Evolutionary conservation across 2,888 invertebrate genomes (phyloP).

Genomic region (Harpalus rubripes): DNA sequence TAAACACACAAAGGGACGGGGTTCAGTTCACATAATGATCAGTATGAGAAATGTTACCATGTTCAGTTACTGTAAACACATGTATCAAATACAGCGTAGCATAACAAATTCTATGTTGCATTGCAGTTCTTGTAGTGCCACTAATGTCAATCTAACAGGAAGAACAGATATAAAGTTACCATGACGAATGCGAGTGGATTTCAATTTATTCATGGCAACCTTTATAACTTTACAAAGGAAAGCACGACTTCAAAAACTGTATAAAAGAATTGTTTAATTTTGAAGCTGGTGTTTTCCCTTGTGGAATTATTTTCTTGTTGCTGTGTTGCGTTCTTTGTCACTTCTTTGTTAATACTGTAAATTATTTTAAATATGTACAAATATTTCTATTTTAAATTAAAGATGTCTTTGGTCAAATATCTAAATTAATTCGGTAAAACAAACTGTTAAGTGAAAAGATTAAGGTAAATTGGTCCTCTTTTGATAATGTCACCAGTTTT

Average conservation of each 20-base stretch:
- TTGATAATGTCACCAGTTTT: conserved; percentile 62
- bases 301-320: neutral
- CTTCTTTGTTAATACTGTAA: conserved; percentile 45
- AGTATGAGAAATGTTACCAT: conserved; percentile 31
- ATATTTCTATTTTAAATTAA: conserved; percentile 26
- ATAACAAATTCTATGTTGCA: conserved; percentile 35
- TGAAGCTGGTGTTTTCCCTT: neutral
- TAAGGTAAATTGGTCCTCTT: conserved; percentile 63
- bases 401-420: conserved; percentile 41
- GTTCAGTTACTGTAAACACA: conserved; percentile 54
- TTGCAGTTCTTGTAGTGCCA: conserved; percentile 42
- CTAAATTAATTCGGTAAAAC: conserved; percentile 31
- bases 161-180: conserved; percentile 31
- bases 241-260: neutral
- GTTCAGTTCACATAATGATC: conserved; percentile 59
- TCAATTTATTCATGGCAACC: conserved; percentile 34
- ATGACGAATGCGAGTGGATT: conserved; percentile 13
- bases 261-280: neutral
- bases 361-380: conserved; percentile 36
- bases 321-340: conserved; percentile 18
- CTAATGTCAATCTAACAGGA: conserved; percentile 32
- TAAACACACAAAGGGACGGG: conserved; percentile 56
- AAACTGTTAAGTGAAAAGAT: conserved; percentile 45
- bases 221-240: conserved; percentile 5
- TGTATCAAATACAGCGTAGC: conserved; percentile 51